Evolutionary conservation across 2,797 vertebrate genomes (phyloP), one percentile per base, ranked within the genome.

Genomic region (Catostomus latipinnis): DNA sequence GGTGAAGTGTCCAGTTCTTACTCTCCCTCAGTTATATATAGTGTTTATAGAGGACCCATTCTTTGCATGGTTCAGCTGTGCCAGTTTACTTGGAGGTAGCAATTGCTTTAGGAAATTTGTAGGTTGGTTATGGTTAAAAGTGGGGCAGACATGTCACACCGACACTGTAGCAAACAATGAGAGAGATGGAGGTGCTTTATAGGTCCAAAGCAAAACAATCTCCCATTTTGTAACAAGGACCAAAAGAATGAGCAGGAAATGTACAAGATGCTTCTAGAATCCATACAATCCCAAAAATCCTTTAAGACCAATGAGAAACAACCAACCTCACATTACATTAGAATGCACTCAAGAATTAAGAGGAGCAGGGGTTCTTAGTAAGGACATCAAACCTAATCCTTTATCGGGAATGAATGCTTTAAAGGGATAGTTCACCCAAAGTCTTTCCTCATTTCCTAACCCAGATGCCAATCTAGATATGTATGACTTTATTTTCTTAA

Each of bases 121-220:
- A 81, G 70, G 71, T 58, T 61, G 56, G 76, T 76, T 82, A 61
- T 14, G 76, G 34, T 81, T 79, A 81, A 76, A 48, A 58, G 53
- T 16, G 49, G 62, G 73, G 16, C 68, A 76, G 73, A 43, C 52
- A 18, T 71, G 52, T 71, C 34, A 61, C 70, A 71, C 71, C 45
- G 71, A 84, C 69, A 81, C 75, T 16, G 48, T 54, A 75, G 60
- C 16, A 46, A 70, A 54, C 67, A 53, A 43, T 65, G 52, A 73
- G 48, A 54, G 56, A 71, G 46, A 68, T 52, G 60, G 67, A 76
- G 70, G 76, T 63, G 57, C 78, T 78, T 69, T 56, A 63, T 80
- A 78, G 52, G 76, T 63, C 76, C 14, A 10, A 22, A 54, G 57
- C 67, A 60, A 79, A 78, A 79, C 8, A 8, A 79, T 50, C 60